Conservation (phyloP, 2,797 vertebrate genomes). For the Cirrhinus molitorella region DNA sequence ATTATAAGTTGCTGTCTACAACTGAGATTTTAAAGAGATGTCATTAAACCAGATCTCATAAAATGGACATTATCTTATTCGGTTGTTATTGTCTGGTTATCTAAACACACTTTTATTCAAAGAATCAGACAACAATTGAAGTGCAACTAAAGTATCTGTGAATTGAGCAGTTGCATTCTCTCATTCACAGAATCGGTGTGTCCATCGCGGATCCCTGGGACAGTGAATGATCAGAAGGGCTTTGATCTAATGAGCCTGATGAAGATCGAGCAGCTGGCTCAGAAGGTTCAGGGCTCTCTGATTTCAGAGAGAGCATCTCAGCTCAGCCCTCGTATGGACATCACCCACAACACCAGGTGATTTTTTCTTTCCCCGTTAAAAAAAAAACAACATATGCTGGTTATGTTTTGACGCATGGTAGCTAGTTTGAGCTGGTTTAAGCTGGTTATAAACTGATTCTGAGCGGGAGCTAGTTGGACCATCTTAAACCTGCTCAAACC, state of each 20-base stretch:
- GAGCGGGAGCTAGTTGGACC: too few species aligned
- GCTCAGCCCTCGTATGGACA: slow-evolving; percentile 79
- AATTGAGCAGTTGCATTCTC: not conserved
- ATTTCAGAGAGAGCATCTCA: slow-evolving; percentile 82
- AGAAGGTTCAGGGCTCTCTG: slow-evolving; percentile 82
- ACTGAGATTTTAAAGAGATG: not conserved
- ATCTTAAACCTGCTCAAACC: too few species aligned
- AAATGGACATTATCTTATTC: not conserved
- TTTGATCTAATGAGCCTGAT: slow-evolving; percentile 87
- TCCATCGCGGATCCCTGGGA: slow-evolving; percentile 83
- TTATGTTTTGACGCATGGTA: too few species aligned
- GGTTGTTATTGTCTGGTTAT: not conserved
- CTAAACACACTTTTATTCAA: not conserved
- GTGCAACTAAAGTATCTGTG: not conserved
- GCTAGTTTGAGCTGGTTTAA: too few species aligned
- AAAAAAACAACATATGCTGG: too few species aligned
- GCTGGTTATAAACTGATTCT: too few species aligned
- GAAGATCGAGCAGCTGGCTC: slow-evolving; percentile 82
- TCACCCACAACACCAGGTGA: slow-evolving; percentile 85
- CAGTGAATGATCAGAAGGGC: slow-evolving; percentile 85
- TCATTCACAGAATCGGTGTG: slow-evolving; percentile 85
- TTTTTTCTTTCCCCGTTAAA: not conserved
- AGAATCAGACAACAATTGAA: not conserved
- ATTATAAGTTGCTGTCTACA: too few species aligned
- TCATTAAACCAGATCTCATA: not conserved